These are phyloP conservation scores for Oscheius sp. DNA, from an alignment of 2,888 invertebrate genomes.

Conservation along the genomic window DNA sequence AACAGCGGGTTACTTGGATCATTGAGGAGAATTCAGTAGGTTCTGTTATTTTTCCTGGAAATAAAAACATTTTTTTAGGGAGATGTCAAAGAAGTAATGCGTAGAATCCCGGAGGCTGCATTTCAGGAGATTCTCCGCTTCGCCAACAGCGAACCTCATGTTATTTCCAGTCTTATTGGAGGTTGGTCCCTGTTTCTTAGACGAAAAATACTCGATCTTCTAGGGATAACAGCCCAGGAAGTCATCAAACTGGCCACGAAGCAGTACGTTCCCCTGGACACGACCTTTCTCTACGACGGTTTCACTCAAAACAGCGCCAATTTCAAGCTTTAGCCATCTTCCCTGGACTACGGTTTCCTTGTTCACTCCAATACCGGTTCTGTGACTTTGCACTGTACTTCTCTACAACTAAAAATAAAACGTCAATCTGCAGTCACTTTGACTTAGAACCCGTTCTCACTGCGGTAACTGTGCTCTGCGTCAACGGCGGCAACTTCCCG, in stretches of 20 bases:
- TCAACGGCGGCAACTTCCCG: no score
- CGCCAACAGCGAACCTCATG: constrained; percentile 83
- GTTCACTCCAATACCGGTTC: neutral
- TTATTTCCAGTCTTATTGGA: constrained; percentile 89
- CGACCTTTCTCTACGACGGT: constrained; percentile 92
- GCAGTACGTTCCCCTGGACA: constrained; percentile 95
- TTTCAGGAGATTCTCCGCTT: constrained; percentile 52
- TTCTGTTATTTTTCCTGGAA: neutral
- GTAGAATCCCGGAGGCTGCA: constrained; percentile 31
- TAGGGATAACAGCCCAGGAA: constrained; percentile 88
- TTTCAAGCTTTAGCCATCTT: constrained; percentile 38
- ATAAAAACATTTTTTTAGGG: constrained; percentile 7
- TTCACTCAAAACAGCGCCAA: constrained; percentile 51
- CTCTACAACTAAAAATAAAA: neutral
- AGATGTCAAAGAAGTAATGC: constrained; percentile 3
- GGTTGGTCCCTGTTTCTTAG: constrained; percentile 23
- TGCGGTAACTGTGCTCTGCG: no score
- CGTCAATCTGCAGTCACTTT: no score
- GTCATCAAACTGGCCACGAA: constrained; percentile 92
- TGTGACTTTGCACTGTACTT: neutral
- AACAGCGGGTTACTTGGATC: constrained; percentile 49
- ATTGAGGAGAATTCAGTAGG: constrained; percentile 46
- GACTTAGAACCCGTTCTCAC: no score
- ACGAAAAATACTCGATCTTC: neutral
- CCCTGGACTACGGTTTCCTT: neutral